Conservation (phyloP, 2,888 invertebrate genomes). For the Microctonus aethiopoides region DNA sequence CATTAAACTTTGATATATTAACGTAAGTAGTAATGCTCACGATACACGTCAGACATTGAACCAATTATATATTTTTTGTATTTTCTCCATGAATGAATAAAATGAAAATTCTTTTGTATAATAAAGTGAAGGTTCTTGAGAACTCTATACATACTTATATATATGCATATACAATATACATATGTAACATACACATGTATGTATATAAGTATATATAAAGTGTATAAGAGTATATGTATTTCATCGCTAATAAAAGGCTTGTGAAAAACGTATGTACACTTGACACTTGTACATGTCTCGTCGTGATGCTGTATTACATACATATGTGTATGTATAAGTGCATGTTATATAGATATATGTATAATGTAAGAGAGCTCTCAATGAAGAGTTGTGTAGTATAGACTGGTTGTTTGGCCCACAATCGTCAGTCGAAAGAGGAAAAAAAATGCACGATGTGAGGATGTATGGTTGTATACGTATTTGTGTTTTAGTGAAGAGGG, state of each 20-base stretch:
- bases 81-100: neutral
- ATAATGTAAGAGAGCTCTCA: conserved; percentile 10
- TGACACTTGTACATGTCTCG: conserved; percentile 4
- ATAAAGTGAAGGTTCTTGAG: too few species aligned
- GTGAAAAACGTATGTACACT: conserved; percentile 5
- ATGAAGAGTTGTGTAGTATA: neutral
- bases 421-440: neutral
- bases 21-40: neutral
- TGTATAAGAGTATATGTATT: too few species aligned
- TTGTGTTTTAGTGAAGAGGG: neutral
- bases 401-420: conserved; percentile 20
- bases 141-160: too few species aligned
- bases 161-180: too few species aligned
- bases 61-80: neutral
- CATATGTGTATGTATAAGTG: neutral
- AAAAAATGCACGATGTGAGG: neutral
- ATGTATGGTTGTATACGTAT: too few species aligned
- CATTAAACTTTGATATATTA: neutral
- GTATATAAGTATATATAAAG: too few species aligned
- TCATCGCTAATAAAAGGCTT: conserved; percentile 10
- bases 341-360: neutral
- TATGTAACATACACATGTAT: too few species aligned
- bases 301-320: too few species aligned
- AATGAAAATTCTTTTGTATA: neutral
- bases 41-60: neutral